phyloP scores from a whole-genome alignment of 2,888 invertebrate species.

The Tenthredo scrophulariae region DNA sequence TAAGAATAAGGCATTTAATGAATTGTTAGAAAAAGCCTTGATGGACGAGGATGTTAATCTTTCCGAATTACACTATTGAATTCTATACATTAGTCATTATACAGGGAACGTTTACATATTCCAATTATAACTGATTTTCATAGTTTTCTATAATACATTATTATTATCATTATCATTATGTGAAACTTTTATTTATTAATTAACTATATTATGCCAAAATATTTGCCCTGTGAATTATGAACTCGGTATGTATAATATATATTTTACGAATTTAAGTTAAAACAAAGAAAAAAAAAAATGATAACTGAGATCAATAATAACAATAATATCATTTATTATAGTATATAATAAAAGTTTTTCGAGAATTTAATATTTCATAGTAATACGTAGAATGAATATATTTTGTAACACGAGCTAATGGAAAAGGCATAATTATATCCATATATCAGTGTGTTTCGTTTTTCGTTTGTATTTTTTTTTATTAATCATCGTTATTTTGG shows the following conservation, averaged over 20 bases:
- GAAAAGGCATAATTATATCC: not conserved
- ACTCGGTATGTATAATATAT: no score
- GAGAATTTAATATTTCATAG: not conserved
- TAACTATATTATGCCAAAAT: no score
- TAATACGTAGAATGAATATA: not conserved
- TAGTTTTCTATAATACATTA: no score
- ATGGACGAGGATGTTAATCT: constrained; percentile 56
- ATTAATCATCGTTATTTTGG: not conserved
- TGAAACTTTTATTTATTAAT: no score
- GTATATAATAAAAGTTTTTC: not conserved
- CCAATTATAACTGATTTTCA: not conserved
- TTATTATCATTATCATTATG: no score
- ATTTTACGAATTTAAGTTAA: not conserved
- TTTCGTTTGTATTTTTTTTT: not conserved
- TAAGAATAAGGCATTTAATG: constrained; percentile 79
- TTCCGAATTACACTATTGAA: not conserved
- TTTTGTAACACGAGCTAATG: not conserved
- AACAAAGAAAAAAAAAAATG: not conserved
- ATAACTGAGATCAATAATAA: not conserved
- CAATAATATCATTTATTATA: not conserved
- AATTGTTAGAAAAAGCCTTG: constrained; percentile 79
- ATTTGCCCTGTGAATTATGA: no score
- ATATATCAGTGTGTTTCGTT: not conserved
- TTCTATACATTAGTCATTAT: not conserved
- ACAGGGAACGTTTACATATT: not conserved